Evolutionary conservation across 2,797 vertebrate species (phyloP).

Genomic region (Trachurus trachurus): DNA sequence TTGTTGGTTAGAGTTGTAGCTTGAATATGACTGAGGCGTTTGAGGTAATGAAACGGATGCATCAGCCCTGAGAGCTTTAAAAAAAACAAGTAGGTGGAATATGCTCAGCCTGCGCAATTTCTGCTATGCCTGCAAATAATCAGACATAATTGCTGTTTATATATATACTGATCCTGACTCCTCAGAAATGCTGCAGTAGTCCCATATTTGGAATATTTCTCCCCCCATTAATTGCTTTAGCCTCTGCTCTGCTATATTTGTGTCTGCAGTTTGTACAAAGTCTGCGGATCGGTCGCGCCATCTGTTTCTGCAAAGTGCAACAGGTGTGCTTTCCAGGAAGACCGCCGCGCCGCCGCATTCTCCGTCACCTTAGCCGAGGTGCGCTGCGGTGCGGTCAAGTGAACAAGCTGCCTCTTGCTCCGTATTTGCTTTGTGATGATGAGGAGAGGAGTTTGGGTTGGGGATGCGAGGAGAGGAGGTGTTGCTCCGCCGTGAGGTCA

Average conservation of each 20-base stretch:
- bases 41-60: neutral
- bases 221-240: neutral
- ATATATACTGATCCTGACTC: neutral
- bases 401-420: too few species aligned
- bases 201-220: conserved; percentile 9
- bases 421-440: too few species aligned
- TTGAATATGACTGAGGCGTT: neutral
- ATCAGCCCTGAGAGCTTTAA: neutral
- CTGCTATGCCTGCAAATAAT: conserved; percentile 7
- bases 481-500: conserved; percentile 48
- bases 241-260: neutral
- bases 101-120: neutral
- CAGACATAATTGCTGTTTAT: neutral
- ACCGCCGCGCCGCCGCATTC: neutral
- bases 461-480: conserved; percentile 4
- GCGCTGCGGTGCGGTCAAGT: neutral
- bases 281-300: neutral
- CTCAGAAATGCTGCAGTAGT: neutral
- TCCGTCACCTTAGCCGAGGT: conserved; percentile 7
- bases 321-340: conserved; percentile 52
- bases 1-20: neutral
- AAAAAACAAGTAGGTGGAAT: neutral
- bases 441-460: neutral
- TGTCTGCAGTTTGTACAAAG: conserved; percentile 10
- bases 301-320: conserved; percentile 34